Conservation (phyloP, 2,113 vertebrate species). For the Coryphaenoides rupestris region DNA sequence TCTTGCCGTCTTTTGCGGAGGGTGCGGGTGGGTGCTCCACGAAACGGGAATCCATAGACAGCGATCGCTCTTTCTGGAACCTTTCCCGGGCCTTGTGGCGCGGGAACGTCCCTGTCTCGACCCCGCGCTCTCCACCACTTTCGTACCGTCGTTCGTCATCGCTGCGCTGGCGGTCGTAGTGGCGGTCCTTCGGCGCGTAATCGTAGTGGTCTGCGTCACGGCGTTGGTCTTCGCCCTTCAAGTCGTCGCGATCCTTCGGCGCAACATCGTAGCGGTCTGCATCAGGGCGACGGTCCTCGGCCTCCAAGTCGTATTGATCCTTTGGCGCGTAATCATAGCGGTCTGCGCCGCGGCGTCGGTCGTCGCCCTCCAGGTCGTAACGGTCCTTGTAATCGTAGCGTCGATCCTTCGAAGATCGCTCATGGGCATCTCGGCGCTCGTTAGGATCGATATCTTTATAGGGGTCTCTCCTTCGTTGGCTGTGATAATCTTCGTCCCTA, state of each 20-base stretch:
- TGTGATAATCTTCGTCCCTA: slow-evolving; percentile 40
- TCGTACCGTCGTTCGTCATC: neutral
- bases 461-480: slow-evolving; percentile 39
- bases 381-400: slow-evolving; percentile 10
- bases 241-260: neutral
- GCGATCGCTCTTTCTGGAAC: slow-evolving; percentile 42
- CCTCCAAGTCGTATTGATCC: slow-evolving; percentile 28
- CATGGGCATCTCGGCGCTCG: slow-evolving; percentile 14
- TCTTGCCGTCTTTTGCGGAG: slow-evolving; percentile 33
- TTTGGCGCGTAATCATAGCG: slow-evolving; percentile 4
- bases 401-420: too few species aligned
- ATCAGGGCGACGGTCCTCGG: slow-evolving; percentile 9
- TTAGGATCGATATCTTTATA: slow-evolving; percentile 30
- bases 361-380: slow-evolving; percentile 29
- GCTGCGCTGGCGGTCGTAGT: neutral
- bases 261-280: slow-evolving; percentile 13
- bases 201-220: slow-evolving; percentile 1
- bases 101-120: neutral
- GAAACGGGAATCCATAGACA: slow-evolving; percentile 35
- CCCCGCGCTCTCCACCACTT: slow-evolving; percentile 34
- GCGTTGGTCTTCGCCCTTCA: neutral
- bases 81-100: slow-evolving; percentile 14
- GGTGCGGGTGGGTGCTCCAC: slow-evolving; percentile 39
- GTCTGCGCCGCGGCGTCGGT: neutral
- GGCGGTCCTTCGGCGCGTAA: slow-evolving; percentile 8